A percentile compares a stretch with the other conserved stretches of the same genome.
These are phyloP conservation scores for Drymodes brunneopygia DNA, from an alignment of 2,113 vertebrate species.

Conservation along the genomic window DNA sequence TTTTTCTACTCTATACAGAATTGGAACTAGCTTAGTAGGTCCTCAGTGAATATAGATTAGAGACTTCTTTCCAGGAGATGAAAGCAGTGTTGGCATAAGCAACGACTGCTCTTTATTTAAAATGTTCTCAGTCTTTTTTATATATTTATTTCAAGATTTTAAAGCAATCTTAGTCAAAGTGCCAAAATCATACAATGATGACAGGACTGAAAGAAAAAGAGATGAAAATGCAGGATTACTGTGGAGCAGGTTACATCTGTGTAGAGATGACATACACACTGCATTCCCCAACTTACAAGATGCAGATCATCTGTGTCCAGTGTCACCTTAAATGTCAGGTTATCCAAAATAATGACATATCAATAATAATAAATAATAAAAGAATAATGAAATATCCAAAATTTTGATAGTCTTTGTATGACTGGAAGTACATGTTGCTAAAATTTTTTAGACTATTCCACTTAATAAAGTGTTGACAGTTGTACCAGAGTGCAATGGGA, in stretches of 20 bases:
- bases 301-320: neutral
- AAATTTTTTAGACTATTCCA: neutral
- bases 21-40: neutral
- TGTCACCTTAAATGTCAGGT: neutral
- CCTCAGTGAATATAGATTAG: neutral
- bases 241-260: neutral
- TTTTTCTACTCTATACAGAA: neutral
- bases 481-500: neutral
- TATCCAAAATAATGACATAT: neutral
- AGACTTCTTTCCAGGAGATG: neutral
- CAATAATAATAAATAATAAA: too few relatives aligned
- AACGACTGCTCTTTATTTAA: neutral
- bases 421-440: neutral
- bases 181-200: neutral
- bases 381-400: too few relatives aligned
- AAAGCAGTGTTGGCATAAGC: neutral
- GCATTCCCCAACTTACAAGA: neutral
- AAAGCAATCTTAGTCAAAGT: neutral
- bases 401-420: neutral
- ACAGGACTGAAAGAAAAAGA: neutral
- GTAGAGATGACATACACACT: neutral
- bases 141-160: neutral
- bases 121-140: neutral
- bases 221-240: neutral
- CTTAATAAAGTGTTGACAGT: neutral